Base-by-base conservation (phyloP, 1,140 invertebrate genomes). In the Neuroterus valhalla region DNA sequence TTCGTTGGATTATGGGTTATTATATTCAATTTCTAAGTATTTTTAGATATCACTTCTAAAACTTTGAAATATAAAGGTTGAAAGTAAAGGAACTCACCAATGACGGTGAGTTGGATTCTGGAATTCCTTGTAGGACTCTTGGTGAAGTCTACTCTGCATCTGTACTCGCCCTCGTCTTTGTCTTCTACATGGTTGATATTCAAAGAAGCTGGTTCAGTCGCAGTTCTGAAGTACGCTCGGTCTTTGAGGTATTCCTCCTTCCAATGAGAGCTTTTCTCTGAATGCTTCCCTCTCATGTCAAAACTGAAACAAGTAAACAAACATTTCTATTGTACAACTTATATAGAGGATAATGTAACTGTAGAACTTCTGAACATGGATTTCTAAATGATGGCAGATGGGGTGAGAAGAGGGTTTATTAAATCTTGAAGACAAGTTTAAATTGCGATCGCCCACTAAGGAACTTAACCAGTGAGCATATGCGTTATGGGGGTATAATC, bases 101-200 rank as follows among this genome's bases (percentile, higher is more conserved):
- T 94, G 81, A 97, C 93, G 78, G 93, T 94, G 71, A 97, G 92
- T 76, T 94, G 93, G 78, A 96, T 93, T 81, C 94, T 94, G 81
- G 93, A 94, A 87, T 96, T 96, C 73, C 94, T 93, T 43, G 96
- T 96, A 3, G 95, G 95, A 42, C 94, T 95, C 71, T 94, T 93
- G 70, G 93, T 92, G 84, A 96, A 97, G 87, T 97, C 96, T 48
- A 96, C 95, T 66, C 94, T 90, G 89, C 94, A 96, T 75, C 94
- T 91, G 89, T 95, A 96, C 52, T 93, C 92, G 4, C 94, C 94
- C 77, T 94, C 93, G 87, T 96, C 95, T 45, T 90, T 91, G 68
- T 93, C 91, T 81, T 93, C 90, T 6, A 95, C 91, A 62, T 92
- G 91, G 77, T 92, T 91, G 55, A 96, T 89, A 31, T 91, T 91